These are phyloP conservation scores for Drosophila bipectinata DNA, from an alignment of 1,140 invertebrate species.

Conservation along the genomic window DNA sequence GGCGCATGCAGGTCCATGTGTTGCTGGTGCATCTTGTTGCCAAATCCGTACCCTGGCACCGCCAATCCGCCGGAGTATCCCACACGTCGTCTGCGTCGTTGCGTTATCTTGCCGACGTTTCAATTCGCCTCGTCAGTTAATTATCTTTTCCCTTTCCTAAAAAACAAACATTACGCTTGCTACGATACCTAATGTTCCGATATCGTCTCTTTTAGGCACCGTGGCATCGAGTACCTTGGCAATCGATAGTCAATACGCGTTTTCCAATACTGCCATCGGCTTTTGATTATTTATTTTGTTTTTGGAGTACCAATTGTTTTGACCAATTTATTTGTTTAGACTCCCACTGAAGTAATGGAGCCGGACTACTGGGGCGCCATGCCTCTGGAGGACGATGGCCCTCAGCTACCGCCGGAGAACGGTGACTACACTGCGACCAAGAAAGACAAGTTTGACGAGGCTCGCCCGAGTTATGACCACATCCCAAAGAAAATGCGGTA, in stretches of 20 bases:
- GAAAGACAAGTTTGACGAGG: slow-evolving; percentile 57
- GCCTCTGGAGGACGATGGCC: slow-evolving; percentile 39
- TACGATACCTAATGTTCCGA: not conserved
- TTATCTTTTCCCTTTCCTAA: slow-evolving; percentile 2
- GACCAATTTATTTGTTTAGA: not conserved
- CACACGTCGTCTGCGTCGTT: slow-evolving; percentile 53
- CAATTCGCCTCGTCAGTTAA: not conserved
- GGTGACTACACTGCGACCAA: slow-evolving; percentile 47
- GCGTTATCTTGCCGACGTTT: slow-evolving; percentile 56
- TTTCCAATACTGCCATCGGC: slow-evolving; percentile 21
- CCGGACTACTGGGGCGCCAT: slow-evolving; percentile 64
- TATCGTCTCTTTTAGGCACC: not conserved
- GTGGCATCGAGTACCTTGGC: not conserved
- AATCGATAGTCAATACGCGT: not conserved
- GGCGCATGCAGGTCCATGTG: slow-evolving; percentile 85
- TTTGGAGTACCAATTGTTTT: not conserved
- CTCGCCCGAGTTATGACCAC: slow-evolving; percentile 37
- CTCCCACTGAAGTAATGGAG: slow-evolving; percentile 25
- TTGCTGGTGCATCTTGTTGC: slow-evolving; percentile 67
- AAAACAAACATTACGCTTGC: slow-evolving; percentile 11
- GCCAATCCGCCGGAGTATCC: slow-evolving; percentile 53
- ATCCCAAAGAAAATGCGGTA: slow-evolving; percentile 45
- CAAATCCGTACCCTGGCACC: slow-evolving; percentile 36
- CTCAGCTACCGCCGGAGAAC: slow-evolving; percentile 22
- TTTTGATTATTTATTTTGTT: slow-evolving; percentile 27